These are phyloP conservation scores for Tetanocera ferruginea DNA, from an alignment of 2,888 invertebrate species.

Conservation along the genomic window DNA sequence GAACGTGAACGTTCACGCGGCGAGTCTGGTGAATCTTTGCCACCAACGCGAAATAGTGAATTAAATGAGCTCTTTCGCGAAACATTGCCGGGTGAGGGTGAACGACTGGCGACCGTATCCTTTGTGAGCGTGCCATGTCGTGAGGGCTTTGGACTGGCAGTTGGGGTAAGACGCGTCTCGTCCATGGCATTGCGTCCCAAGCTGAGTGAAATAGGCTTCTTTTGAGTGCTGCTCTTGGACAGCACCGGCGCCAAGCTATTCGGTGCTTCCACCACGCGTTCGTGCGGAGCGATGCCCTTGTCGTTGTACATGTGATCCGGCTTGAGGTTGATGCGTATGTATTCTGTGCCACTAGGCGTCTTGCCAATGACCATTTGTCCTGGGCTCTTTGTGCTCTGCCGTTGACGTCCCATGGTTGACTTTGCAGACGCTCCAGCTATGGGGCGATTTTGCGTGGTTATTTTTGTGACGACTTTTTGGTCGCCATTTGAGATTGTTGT, in stretches of 20 bases:
- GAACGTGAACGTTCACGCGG: constrained; percentile 69
- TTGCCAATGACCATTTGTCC: constrained; percentile 68
- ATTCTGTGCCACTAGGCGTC: constrained; percentile 70
- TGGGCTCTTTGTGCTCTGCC: constrained; percentile 63
- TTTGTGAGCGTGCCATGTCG: constrained; percentile 59
- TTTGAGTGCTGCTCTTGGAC: constrained; percentile 53
- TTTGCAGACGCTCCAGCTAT: constrained; percentile 41
- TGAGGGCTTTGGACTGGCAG: constrained; percentile 71
- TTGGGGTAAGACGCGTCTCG: constrained; percentile 70
- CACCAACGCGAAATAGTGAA: constrained; percentile 75
- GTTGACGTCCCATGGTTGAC: constrained; percentile 56
- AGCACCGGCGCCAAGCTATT: constrained; percentile 58
- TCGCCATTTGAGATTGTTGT: constrained; percentile 59
- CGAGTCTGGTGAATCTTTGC: constrained; percentile 72
- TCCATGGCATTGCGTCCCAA: constrained; percentile 67
- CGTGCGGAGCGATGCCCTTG: constrained; percentile 71
- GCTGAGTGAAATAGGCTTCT: constrained; percentile 76
- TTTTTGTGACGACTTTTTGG: constrained; percentile 50
- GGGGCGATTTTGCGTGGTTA: constrained; percentile 47
- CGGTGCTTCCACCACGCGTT: constrained; percentile 63
- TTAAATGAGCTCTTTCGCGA: constrained; percentile 85
- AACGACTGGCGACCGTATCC: constrained; percentile 66
- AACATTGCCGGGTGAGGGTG: constrained; percentile 79
- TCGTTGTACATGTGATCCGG: constrained; percentile 81
- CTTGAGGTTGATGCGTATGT: constrained; percentile 79